phyloP scores from a whole-genome alignment of 2,797 vertebrate genomes.

The Cynopterus sphinx region DNA sequence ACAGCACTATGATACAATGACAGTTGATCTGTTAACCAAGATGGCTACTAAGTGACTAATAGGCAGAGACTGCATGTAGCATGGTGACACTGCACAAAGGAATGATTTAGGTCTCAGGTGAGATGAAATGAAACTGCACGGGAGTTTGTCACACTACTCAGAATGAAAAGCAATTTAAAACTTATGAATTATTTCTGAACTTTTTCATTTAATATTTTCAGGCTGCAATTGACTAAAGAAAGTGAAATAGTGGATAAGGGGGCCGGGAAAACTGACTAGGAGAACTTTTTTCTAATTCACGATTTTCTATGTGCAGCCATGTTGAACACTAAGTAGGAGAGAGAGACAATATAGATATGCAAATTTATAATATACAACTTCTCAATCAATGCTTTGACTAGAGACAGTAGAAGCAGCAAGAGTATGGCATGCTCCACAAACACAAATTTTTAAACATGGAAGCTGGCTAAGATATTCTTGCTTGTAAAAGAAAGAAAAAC shows the following conservation, averaged over 20 bases:
- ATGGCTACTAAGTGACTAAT: not conserved
- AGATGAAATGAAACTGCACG: fast-evolving
- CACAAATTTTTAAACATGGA: not conserved
- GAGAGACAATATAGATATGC: no score
- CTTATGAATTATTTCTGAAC: not conserved
- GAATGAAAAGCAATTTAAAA: not conserved
- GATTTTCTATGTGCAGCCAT: not conserved
- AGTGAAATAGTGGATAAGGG: not conserved
- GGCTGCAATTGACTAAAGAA: not conserved
- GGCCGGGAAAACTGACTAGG: not conserved
- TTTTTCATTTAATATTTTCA: not conserved
- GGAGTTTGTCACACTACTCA: not conserved
- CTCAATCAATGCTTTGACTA: not conserved
- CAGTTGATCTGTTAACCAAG: not conserved
- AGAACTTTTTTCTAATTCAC: not conserved
- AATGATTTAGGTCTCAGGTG: not conserved
- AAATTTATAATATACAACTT: not conserved
- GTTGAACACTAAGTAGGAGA: not conserved
- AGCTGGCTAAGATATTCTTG: not conserved
- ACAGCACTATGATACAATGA: not conserved
- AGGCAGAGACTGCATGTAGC: not conserved
- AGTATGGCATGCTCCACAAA: not conserved
- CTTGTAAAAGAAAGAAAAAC: not conserved
- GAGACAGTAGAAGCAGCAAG: not conserved
- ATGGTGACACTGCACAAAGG: not conserved